Conservation (phyloP, 1,140 invertebrate genomes). For the Drosophila tani region DNA sequence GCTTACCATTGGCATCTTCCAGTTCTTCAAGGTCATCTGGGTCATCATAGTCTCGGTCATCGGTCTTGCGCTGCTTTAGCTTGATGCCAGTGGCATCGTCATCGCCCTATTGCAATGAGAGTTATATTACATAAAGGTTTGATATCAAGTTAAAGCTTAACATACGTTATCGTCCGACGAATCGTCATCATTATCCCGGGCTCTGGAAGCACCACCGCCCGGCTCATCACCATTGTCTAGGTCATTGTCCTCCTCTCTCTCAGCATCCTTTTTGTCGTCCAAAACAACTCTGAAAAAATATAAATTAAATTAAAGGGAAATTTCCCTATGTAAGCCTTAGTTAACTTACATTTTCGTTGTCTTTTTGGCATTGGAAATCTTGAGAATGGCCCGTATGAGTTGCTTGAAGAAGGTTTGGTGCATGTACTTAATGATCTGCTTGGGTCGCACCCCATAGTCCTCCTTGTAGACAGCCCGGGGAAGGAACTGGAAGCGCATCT, state of each 20-base stretch:
- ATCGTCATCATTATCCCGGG: slow-evolving; percentile 62
- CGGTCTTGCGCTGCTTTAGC: slow-evolving; percentile 86
- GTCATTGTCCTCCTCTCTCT: slow-evolving; percentile 67
- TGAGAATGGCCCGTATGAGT: slow-evolving; percentile 87
- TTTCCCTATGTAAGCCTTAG: neutral
- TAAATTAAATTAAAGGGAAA: slow-evolving; percentile 71
- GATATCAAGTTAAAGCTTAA: neutral
- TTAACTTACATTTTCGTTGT: slow-evolving; percentile 60
- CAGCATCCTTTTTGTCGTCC: slow-evolving; percentile 69
- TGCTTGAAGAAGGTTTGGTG: slow-evolving; percentile 88
- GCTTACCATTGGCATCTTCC: slow-evolving; percentile 82
- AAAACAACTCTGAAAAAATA: slow-evolving; percentile 72
- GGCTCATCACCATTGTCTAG: slow-evolving; percentile 71
- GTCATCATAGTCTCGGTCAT: slow-evolving; percentile 92
- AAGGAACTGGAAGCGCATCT: slow-evolving; percentile 90
- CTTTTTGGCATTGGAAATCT: slow-evolving; percentile 67
- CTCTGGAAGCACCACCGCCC: slow-evolving; percentile 10
- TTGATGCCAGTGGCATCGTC: slow-evolving; percentile 87
- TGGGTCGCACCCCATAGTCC: slow-evolving; percentile 89
- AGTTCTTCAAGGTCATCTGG: slow-evolving; percentile 90
- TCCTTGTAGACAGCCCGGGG: slow-evolving; percentile 90
- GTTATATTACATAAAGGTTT: neutral
- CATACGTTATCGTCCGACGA: slow-evolving; percentile 87
- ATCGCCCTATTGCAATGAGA: slow-evolving; percentile 83
- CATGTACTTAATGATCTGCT: slow-evolving; percentile 89